These are phyloP conservation scores for Brachionus koreanus DNA, from an alignment of 1,140 invertebrate genomes.

Conservation along the genomic window DNA sequence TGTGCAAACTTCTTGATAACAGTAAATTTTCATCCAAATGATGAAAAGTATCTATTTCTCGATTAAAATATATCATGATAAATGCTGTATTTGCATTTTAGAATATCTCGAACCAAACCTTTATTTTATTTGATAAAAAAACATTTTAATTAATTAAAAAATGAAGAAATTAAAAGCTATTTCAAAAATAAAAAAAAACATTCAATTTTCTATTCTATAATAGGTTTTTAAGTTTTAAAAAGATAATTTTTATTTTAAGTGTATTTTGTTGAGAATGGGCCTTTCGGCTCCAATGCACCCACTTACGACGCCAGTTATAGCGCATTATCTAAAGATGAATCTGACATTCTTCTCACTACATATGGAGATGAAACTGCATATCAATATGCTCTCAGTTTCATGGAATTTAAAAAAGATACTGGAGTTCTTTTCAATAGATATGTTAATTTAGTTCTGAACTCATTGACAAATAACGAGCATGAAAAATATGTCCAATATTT, in stretches of 20 bases:
- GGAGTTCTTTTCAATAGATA: conserved; percentile 12
- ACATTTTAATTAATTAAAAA: too few species aligned
- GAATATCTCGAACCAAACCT: too few species aligned
- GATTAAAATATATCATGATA: too few species aligned
- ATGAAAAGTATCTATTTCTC: too few species aligned
- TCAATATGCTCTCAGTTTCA: conserved; percentile 74
- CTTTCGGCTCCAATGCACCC: conserved; percentile 90
- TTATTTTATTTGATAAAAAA: too few species aligned
- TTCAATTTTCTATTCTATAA: too few species aligned
- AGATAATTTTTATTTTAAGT: conserved; percentile 58
- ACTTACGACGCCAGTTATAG: conserved; percentile 90
- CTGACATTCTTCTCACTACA: conserved; percentile 80
- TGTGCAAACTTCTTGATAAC: too few species aligned
- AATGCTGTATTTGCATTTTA: too few species aligned
- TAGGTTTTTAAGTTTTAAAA: too few species aligned
- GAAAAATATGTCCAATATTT: conserved; percentile 28
- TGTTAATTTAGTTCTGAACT: conserved; percentile 23
- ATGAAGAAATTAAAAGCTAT: too few species aligned
- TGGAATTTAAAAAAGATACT: conserved; percentile 37
- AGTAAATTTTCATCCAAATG: too few species aligned
- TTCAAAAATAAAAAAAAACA: too few species aligned
- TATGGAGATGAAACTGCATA: conserved; percentile 83
- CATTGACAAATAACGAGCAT: conserved; percentile 34
- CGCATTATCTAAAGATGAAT: conserved; percentile 85
- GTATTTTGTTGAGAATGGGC: conserved; percentile 85